Evolutionary conservation across 92 coral and sea anemone species (phyloP).

Genomic region (Nematostella vectensis): DNA sequence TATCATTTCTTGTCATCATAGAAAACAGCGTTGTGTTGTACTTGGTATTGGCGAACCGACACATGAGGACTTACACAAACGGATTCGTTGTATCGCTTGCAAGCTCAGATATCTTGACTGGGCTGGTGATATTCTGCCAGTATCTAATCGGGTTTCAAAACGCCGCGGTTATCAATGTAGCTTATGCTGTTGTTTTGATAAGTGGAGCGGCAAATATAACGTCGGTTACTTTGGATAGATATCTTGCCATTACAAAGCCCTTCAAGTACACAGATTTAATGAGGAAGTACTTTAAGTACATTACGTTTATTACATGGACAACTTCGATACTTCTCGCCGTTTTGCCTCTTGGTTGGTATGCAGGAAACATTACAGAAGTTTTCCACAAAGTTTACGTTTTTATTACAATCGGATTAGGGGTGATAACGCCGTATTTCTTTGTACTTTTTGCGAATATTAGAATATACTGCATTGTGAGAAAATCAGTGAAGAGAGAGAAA

Average conservation of each 20-base stretch:
- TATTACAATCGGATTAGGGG: slow-evolving; percentile 26
- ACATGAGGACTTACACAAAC: slow-evolving; percentile 69
- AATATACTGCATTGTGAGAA: slow-evolving; percentile 50
- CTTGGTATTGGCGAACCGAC: slow-evolving; percentile 48
- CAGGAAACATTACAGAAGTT: slow-evolving; percentile 32
- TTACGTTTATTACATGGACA: slow-evolving; percentile 39
- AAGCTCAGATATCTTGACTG: slow-evolving; percentile 73
- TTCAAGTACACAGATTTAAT: slow-evolving; percentile 40
- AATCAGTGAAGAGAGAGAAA: slow-evolving; percentile 38
- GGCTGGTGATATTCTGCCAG: slow-evolving; percentile 45
- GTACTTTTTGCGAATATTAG: slow-evolving; percentile 54
- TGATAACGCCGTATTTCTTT: slow-evolving; percentile 43
- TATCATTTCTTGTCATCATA: slow-evolving; percentile 39
- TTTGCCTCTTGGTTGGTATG: slow-evolving; percentile 58
- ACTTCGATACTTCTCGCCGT: slow-evolving; percentile 45
- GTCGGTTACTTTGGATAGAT: slow-evolving; percentile 71
- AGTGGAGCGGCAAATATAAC: slow-evolving; percentile 70
- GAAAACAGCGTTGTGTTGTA: slow-evolving; percentile 47
- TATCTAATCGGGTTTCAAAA: slow-evolving; percentile 48
- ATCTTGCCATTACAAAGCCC: slow-evolving; percentile 59
- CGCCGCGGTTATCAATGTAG: slow-evolving; percentile 36
- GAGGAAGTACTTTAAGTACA: slow-evolving; percentile 36
- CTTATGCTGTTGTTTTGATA: slow-evolving; percentile 56
- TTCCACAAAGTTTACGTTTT: slow-evolving; percentile 48
- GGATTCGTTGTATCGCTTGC: slow-evolving; percentile 86